Conservation (phyloP, 2,113 vertebrate species). For the Protobothrops flavoviridis region DNA sequence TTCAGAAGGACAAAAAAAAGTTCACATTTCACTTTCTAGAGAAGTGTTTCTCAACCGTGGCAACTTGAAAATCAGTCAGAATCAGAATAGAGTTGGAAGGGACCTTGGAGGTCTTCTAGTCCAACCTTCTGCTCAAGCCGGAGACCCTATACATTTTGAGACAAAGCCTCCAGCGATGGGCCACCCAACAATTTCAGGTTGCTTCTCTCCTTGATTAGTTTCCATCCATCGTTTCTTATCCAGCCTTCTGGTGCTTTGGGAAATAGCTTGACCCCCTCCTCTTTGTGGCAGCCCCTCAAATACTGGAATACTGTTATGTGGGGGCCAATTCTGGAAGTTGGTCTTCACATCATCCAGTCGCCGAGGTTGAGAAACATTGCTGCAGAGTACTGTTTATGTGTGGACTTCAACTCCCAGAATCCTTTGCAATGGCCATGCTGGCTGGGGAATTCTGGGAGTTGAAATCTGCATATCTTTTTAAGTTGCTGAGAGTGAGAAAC, state of each 20-base stretch:
- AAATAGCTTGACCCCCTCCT: neutral
- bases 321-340: neutral
- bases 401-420: too few relatives aligned
- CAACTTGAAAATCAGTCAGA: neutral
- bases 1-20: neutral
- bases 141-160: neutral
- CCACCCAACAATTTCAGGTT: neutral
- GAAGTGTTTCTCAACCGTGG: neutral
- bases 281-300: neutral
- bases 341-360: neutral
- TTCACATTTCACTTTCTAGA: neutral
- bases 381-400: too few relatives aligned
- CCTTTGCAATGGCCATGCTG: too few relatives aligned
- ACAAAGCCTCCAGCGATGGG: neutral
- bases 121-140: neutral
- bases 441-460: too few relatives aligned
- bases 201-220: neutral
- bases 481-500: neutral
- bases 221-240: neutral
- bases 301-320: neutral
- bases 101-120: neutral
- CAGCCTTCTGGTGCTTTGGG: neutral
- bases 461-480: neutral
- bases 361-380: neutral
- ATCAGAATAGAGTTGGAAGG: neutral